These are phyloP conservation scores for Netelia fuscicornis DNA, from an alignment of 2,888 invertebrate genomes.

Conservation along the genomic window DNA sequence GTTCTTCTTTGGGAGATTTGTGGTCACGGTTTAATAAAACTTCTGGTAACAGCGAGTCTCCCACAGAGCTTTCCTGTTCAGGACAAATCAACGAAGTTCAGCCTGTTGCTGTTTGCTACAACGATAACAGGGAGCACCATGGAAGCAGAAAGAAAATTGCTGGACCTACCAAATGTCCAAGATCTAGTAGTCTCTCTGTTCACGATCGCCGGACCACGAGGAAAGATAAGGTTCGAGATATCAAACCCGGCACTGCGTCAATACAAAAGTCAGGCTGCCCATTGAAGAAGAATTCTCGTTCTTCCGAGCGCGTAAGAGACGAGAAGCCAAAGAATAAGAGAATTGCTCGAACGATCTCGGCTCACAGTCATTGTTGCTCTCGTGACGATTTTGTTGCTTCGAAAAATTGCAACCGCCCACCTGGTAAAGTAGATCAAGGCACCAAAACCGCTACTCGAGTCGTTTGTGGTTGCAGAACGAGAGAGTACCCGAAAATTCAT, in stretches of 20 bases:
- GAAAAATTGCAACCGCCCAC: background rate
- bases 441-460: background rate
- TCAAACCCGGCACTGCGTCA: background rate
- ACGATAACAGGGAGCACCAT: background rate
- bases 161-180: background rate
- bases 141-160: background rate
- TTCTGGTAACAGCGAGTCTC: constrained; percentile 28
- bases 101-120: background rate
- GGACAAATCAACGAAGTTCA: background rate
- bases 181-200: constrained; percentile 16
- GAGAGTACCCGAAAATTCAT: constrained; percentile 1
- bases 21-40: constrained; percentile 4
- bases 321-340: constrained; percentile 10
- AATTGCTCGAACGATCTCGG: constrained; percentile 57
- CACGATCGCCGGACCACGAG: background rate
- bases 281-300: background rate
- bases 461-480: constrained; percentile 28
- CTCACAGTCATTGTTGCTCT: constrained; percentile 53
- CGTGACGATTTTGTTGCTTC: background rate
- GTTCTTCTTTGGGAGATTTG: background rate
- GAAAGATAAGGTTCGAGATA: background rate
- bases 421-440: background rate
- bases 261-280: background rate
- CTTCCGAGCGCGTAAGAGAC: background rate
- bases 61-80: constrained; percentile 7